Conservation (phyloP, 2,113 vertebrate genomes). For the Orthochromis indermauri region DNA sequence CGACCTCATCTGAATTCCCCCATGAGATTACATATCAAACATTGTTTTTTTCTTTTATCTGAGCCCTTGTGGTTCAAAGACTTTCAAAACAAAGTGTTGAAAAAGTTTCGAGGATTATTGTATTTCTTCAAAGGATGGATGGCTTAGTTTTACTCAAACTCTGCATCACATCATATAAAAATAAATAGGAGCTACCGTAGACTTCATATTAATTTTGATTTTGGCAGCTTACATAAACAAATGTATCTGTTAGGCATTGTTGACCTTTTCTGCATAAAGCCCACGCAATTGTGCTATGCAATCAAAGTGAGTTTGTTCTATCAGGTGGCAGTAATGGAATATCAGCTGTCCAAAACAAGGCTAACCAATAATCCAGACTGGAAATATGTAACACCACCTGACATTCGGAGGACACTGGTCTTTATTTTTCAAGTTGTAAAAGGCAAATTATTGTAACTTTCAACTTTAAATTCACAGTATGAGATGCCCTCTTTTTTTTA, state of each 20-base stretch:
- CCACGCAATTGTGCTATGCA: neutral
- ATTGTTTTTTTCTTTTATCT: neutral
- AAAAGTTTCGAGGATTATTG: neutral
- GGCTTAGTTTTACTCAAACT: neutral
- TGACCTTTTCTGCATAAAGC: neutral
- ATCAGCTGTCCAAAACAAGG: neutral
- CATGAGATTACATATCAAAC: neutral
- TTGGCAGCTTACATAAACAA: neutral
- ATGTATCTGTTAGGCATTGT: neutral
- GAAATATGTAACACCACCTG: neutral
- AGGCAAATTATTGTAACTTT: neutral
- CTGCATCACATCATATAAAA: neutral
- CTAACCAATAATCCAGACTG: neutral
- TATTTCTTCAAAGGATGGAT: neutral
- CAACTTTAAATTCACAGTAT: neutral
- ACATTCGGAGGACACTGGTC: neutral
- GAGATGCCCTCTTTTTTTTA: rapidly evolving
- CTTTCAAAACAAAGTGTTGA: neutral
- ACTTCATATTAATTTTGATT: neutral
- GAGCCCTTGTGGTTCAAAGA: neutral
- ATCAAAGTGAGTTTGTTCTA: neutral
- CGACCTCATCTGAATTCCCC: neutral
- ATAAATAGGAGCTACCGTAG: neutral
- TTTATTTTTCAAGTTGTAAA: neutral
- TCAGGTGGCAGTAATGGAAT: neutral